Conservation (phyloP, 2,797 vertebrate genomes). For the Acanthurus lineatus region DNA sequence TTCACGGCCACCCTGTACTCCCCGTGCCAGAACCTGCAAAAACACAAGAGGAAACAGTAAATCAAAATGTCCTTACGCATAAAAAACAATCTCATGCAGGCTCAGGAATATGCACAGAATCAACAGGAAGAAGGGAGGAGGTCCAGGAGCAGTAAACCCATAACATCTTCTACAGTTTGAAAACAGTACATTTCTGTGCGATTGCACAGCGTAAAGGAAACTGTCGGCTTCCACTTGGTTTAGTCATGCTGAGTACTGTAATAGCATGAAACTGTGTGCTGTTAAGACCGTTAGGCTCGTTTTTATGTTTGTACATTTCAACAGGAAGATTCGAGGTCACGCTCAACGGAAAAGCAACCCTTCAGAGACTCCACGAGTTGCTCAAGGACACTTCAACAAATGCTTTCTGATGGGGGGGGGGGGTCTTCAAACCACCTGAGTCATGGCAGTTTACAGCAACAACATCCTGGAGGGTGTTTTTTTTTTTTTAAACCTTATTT, state of each 20-base stretch:
- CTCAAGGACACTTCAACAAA: slow-evolving; percentile 52
- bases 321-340: slow-evolving; percentile 31
- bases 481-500: slow-evolving; percentile 8
- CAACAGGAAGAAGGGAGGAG: slow-evolving; percentile 3
- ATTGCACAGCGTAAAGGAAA: slow-evolving; percentile 41
- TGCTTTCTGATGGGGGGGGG: slow-evolving; percentile 20
- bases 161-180: slow-evolving; percentile 17
- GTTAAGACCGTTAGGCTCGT: not conserved
- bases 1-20: slow-evolving; percentile 96
- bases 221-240: slow-evolving; percentile 27
- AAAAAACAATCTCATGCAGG: slow-evolving; percentile 14
- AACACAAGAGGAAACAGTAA: slow-evolving; percentile 11
- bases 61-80: slow-evolving; percentile 26
- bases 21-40: slow-evolving; percentile 90
- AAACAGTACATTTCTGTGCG: slow-evolving; percentile 55
- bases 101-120: slow-evolving; percentile 13
- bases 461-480: slow-evolving; percentile 48
- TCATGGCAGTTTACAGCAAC: slow-evolving; percentile 17
- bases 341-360: slow-evolving; percentile 9
- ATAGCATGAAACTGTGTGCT: slow-evolving; percentile 36
- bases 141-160: slow-evolving; percentile 1
- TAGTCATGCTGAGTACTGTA: slow-evolving; percentile 27
- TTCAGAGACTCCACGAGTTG: slow-evolving; percentile 14
- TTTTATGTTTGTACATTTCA: slow-evolving; percentile 29
- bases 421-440: slow-evolving; percentile 38